These are phyloP conservation scores for Streptopelia turtur DNA, from an alignment of 2,797 vertebrate species.

Conservation along the genomic window DNA sequence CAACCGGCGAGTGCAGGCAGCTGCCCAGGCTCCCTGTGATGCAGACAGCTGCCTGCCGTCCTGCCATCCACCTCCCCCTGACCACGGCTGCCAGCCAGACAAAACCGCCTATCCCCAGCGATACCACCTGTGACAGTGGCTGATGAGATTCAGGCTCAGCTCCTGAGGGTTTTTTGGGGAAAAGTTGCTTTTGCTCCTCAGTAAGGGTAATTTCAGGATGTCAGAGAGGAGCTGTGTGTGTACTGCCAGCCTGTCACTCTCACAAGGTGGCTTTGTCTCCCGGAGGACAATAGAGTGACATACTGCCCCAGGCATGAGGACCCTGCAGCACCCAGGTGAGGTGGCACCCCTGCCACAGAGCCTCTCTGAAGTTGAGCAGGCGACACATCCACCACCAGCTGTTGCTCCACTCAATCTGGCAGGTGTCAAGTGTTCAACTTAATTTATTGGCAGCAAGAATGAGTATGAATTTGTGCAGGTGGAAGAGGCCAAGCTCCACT, in stretches of 20 bases:
- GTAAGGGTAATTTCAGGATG: background rate
- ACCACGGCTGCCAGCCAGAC: background rate
- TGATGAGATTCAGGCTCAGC: background rate
- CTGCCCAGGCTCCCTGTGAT: background rate
- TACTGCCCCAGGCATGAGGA: background rate
- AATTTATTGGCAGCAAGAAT: background rate
- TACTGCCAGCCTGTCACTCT: background rate
- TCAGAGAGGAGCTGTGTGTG: background rate
- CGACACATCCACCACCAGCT: background rate
- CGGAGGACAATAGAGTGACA: background rate
- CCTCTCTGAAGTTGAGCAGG: background rate
- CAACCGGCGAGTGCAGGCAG: rapidly evolving
- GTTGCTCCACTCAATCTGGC: background rate
- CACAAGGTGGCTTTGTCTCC: background rate
- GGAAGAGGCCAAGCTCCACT: background rate
- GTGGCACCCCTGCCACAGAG: background rate
- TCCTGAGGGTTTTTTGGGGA: rapidly evolving
- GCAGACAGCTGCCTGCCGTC: background rate
- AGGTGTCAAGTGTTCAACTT: background rate
- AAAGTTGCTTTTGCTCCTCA: background rate
- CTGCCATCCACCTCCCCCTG: background rate
- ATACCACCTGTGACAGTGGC: rapidly evolving
- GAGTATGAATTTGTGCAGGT: background rate
- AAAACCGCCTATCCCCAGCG: background rate
- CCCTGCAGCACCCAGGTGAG: background rate